A percentile compares a stretch with the other conserved stretches of the same genome.
Conservation (phyloP, 2,888 invertebrate species). For the Bombylius major region DNA sequence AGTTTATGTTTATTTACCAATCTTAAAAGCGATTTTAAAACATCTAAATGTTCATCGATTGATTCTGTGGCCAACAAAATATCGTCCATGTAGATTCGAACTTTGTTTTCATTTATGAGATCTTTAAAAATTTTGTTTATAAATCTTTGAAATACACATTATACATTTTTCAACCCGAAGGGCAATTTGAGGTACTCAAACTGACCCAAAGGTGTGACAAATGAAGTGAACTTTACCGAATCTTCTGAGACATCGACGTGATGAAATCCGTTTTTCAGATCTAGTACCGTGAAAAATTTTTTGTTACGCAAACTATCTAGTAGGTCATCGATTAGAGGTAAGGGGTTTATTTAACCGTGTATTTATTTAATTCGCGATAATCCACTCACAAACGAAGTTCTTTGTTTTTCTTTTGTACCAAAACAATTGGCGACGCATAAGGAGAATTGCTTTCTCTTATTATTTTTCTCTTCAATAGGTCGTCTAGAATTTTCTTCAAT, state of each 20-base stretch:
- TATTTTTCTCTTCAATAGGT: slow-evolving; percentile 1
- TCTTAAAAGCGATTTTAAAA: slow-evolving; percentile 8
- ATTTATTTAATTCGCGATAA: slow-evolving; percentile 7
- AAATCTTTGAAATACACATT: slow-evolving; percentile 12
- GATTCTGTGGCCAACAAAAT: slow-evolving; percentile 13
- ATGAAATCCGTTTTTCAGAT: slow-evolving; percentile 13
- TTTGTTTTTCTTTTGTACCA: slow-evolving; percentile 6
- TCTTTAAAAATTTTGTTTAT: slow-evolving; percentile 12
- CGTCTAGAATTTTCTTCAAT: slow-evolving; percentile 4
- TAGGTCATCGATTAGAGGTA: slow-evolving; percentile 7
- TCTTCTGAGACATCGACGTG: slow-evolving; percentile 11
- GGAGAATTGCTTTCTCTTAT: slow-evolving; percentile 9
- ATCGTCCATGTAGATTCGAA: slow-evolving; percentile 17
- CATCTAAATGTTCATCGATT: slow-evolving; percentile 11
- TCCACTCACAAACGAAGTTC: slow-evolving; percentile 6
- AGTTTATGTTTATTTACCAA: slow-evolving; percentile 8
- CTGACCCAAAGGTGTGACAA: slow-evolving; percentile 15
- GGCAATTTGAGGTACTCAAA: slow-evolving; percentile 12
- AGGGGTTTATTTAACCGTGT: not conserved
- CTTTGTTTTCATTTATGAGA: slow-evolving; percentile 7
- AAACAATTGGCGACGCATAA: slow-evolving; percentile 6
- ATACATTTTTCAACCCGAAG: slow-evolving; percentile 7
- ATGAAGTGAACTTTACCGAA: slow-evolving; percentile 14
- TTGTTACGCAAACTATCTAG: slow-evolving; percentile 9
- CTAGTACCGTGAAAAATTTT: slow-evolving; percentile 11